phyloP scores from a whole-genome alignment of 2,888 invertebrate species.

The Campopleginae sp. region DNA sequence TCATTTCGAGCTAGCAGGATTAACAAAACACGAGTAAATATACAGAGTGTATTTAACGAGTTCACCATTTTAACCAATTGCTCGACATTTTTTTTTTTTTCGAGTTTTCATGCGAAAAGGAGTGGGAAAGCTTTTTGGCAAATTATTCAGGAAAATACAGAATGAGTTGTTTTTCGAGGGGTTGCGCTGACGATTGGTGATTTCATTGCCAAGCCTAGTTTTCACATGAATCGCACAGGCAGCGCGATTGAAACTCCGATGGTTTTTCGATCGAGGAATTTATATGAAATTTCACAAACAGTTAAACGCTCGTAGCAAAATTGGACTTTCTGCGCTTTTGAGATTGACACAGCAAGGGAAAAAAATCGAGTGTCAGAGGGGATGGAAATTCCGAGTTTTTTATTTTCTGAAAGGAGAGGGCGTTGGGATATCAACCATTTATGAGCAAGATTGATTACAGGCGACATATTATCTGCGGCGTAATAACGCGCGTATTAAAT shows the following conservation, averaged over 20 bases:
- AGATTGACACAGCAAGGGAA: background rate
- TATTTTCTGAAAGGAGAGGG: background rate
- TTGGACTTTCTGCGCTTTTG: background rate
- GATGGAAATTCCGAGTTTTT: background rate
- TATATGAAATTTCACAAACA: background rate
- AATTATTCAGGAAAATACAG: background rate
- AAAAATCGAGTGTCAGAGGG: conserved; percentile 1
- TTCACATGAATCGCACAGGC: background rate
- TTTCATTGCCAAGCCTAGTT: background rate
- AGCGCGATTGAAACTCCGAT: background rate
- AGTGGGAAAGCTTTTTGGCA: background rate
- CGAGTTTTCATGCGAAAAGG: background rate
- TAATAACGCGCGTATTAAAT: conserved; percentile 24
- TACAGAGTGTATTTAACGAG: background rate
- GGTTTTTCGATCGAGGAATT: background rate
- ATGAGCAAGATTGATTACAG: conserved; percentile 19
- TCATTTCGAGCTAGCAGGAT: background rate
- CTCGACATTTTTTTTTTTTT: too few species aligned
- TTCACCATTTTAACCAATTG: background rate
- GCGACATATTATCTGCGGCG: background rate
- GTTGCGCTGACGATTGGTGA: background rate
- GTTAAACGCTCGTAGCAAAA: background rate
- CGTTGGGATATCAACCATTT: conserved; percentile 8
- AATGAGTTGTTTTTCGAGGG: background rate
- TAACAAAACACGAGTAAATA: background rate